These are phyloP conservation scores for Chelidonichthys spinosus DNA, from an alignment of 2,797 vertebrate species.

Conservation along the genomic window DNA sequence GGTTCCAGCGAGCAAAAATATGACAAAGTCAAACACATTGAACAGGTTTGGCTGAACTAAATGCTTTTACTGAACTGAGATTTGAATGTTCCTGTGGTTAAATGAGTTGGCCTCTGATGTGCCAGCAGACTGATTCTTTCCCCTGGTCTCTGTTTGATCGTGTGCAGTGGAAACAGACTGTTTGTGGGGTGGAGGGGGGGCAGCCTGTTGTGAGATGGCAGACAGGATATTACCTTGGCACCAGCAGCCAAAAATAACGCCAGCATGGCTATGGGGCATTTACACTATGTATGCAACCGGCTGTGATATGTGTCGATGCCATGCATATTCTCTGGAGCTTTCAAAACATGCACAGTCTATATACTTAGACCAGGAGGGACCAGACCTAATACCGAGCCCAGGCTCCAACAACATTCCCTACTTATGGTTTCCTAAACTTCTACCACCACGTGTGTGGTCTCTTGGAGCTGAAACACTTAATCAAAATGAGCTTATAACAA, in stretches of 20 bases:
- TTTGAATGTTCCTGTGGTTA: slow-evolving; percentile 21
- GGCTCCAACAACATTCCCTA: not conserved
- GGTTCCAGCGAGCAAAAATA: slow-evolving; percentile 13
- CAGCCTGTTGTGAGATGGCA: slow-evolving; percentile 50
- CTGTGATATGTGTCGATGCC: slow-evolving; percentile 14
- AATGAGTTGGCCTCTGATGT: slow-evolving; percentile 12
- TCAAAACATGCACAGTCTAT: slow-evolving; percentile 1
- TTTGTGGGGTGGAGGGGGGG: slow-evolving; percentile 5
- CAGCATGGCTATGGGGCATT: slow-evolving; percentile 48
- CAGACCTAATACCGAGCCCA: not conserved
- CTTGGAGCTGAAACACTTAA: not conserved
- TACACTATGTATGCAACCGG: slow-evolving; percentile 45
- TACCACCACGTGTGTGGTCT: not conserved
- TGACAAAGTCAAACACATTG: slow-evolving; percentile 7
- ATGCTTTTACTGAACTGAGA: slow-evolving; percentile 33
- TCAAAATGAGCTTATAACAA: not conserved
- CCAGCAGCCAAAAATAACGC: slow-evolving; percentile 60
- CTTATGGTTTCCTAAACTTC: not conserved
- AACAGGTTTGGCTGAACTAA: slow-evolving; percentile 2
- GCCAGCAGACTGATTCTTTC: slow-evolving; percentile 13
- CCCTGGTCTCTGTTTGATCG: slow-evolving; percentile 28
- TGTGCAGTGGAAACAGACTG: slow-evolving; percentile 31
- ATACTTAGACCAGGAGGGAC: not conserved
- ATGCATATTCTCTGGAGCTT: slow-evolving; percentile 7
- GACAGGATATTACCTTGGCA: slow-evolving; percentile 71